phyloP scores from a whole-genome alignment of 2,113 vertebrate genomes.

The Martes martes region DNA sequence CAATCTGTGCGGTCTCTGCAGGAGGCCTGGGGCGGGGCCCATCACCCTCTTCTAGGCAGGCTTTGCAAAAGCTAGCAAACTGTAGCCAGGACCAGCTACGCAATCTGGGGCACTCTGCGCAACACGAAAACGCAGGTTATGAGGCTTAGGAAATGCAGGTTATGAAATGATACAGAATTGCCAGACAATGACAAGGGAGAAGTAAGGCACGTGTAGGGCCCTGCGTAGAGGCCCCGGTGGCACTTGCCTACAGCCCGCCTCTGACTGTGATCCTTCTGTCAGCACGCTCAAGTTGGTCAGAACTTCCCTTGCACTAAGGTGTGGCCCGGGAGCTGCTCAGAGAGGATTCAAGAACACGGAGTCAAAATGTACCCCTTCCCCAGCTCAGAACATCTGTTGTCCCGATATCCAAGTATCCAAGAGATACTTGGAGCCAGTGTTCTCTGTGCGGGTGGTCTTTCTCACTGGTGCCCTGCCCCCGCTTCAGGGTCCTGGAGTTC shows the following conservation, averaged over 20 bases:
- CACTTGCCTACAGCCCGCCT: neutral
- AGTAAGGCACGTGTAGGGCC: neutral
- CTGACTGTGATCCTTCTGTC: neutral
- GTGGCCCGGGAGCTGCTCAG: neutral
- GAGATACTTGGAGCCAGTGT: neutral
- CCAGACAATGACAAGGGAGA: neutral
- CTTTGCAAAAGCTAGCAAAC: neutral
- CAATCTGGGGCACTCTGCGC: neutral
- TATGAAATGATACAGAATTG: neutral
- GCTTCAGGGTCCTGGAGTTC: neutral
- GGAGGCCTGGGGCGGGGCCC: neutral
- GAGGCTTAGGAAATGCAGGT: neutral
- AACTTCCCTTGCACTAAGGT: neutral
- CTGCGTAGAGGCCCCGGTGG: accelerated
- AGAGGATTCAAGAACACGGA: neutral
- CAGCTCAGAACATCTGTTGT: neutral
- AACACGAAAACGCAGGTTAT: neutral
- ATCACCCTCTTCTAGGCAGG: neutral
- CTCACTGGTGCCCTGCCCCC: neutral
- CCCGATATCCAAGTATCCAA: neutral
- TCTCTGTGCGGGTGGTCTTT: neutral
- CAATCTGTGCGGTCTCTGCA: neutral
- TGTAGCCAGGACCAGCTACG: neutral
- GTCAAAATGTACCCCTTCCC: neutral
- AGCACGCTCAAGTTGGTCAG: neutral